A percentile compares a stretch with the other conserved stretches of the same genome.
phyloP scores from a whole-genome alignment of 2,113 vertebrate species.

The Phylloscopus trochilus region DNA sequence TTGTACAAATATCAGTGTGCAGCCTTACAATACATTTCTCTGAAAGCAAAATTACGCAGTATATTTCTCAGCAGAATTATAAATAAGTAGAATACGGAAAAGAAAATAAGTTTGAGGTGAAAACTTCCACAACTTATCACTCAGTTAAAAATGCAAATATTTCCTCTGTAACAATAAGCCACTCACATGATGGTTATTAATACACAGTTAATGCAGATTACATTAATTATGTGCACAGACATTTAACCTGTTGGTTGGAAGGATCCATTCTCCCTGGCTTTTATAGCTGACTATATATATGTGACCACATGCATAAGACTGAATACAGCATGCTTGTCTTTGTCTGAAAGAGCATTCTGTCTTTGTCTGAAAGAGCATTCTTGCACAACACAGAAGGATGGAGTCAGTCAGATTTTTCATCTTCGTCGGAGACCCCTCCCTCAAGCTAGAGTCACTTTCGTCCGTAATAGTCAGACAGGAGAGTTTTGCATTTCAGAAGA shows the following conservation, averaged over 20 bases:
- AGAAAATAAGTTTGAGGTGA: neutral
- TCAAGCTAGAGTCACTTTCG: neutral
- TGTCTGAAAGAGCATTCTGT: neutral
- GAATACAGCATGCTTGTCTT: neutral
- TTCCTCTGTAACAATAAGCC: neutral
- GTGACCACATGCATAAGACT: neutral
- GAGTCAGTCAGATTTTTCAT: neutral
- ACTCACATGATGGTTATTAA: neutral
- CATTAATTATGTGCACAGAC: neutral
- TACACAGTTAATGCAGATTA: neutral
- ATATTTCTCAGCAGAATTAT: slow-evolving; percentile 28
- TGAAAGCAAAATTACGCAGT: slow-evolving; percentile 16
- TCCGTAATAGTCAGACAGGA: neutral
- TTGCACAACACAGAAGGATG: neutral
- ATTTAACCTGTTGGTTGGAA: neutral
- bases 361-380: neutral
- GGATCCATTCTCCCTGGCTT: neutral
- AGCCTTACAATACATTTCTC: neutral
- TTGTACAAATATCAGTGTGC: slow-evolving; percentile 24
- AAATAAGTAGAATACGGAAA: neutral
- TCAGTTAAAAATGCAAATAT: slow-evolving; percentile 2
- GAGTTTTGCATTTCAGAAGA: slow-evolving; percentile 18
- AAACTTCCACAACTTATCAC: neutral
- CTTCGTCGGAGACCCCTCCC: neutral
- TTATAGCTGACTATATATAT: neutral